phyloP scores from a whole-genome alignment of 1,140 invertebrate species.

The Ctenoplectra terminalis region DNA sequence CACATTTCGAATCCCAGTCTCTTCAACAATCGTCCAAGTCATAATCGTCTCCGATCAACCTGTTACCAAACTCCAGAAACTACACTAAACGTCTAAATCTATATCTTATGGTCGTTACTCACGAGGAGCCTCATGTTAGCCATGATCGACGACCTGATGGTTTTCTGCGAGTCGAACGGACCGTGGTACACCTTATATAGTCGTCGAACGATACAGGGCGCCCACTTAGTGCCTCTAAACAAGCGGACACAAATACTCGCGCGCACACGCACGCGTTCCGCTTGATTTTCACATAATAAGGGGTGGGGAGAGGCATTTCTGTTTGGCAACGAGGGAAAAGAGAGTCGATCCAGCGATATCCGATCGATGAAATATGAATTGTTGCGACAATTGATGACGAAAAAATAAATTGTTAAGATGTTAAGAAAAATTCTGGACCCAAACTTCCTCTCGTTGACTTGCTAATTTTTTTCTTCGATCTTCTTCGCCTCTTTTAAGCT shows the following conservation, averaged over 20 bases:
- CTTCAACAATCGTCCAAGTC: too few species aligned
- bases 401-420: too few species aligned
- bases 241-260: conserved; percentile 30
- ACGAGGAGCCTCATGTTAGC: conserved; percentile 77
- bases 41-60: too few species aligned
- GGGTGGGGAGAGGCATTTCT: conserved; percentile 42
- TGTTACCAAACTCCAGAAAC: background rate
- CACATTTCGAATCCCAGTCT: too few species aligned
- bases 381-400: conserved; percentile 47
- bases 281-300: conserved; percentile 64
- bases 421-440: too few species aligned
- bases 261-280: conserved; percentile 25
- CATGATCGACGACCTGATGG: conserved; percentile 63
- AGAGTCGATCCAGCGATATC: background rate
- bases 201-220: conserved; percentile 67
- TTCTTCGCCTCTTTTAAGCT: too few species aligned
- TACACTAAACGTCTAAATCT: background rate
- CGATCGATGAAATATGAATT: conserved; percentile 11
- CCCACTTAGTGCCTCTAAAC: conserved; percentile 41
- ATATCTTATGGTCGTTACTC: conserved; percentile 65
- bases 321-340: conserved; percentile 31
- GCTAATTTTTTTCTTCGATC: too few species aligned
- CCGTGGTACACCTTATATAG: conserved; percentile 75
- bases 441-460: too few species aligned
- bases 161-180: conserved; percentile 66